phyloP scores from a whole-genome alignment of 2,888 invertebrate genomes.

The Idaea aversata region DNA sequence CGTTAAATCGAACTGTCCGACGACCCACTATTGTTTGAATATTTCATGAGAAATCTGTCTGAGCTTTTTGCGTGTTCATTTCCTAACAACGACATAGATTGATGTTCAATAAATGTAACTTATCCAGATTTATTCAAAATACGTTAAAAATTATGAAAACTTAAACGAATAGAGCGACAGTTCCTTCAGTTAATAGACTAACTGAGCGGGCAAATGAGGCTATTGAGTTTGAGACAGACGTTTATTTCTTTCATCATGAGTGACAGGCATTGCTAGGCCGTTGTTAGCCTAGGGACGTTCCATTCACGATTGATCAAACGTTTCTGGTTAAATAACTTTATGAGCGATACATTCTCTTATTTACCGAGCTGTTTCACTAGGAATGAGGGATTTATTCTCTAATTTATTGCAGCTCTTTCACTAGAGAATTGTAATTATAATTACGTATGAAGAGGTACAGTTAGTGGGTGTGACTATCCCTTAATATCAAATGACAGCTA shows the following conservation, averaged over 20 bases:
- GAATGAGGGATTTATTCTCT: slow-evolving; percentile 45
- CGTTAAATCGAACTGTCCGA: slow-evolving; percentile 21
- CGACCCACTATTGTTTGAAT: slow-evolving; percentile 25
- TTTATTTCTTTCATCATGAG: slow-evolving; percentile 53
- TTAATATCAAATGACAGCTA: slow-evolving; percentile 34
- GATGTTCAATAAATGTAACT: slow-evolving; percentile 15
- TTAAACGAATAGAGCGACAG: slow-evolving; percentile 16
- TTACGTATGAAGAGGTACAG: slow-evolving; percentile 35
- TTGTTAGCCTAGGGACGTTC: slow-evolving; percentile 42
- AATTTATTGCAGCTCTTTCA: slow-evolving; percentile 36
- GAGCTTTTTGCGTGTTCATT: slow-evolving; percentile 13
- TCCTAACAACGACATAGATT: slow-evolving; percentile 9
- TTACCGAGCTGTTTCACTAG: slow-evolving; percentile 33
- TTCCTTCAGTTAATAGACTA: slow-evolving; percentile 33
- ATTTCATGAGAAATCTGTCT: slow-evolving; percentile 19
- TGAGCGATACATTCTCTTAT: slow-evolving; percentile 45
- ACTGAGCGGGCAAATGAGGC: slow-evolving; percentile 43
- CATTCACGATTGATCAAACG: slow-evolving; percentile 49
- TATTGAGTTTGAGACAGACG: slow-evolving; percentile 46
- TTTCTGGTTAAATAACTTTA: slow-evolving; percentile 49
- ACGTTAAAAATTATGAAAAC: slow-evolving; percentile 16
- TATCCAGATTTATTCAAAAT: slow-evolving; percentile 9
- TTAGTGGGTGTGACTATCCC: slow-evolving; percentile 31
- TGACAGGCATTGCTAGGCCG: slow-evolving; percentile 47
- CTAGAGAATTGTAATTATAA: slow-evolving; percentile 36